Base-by-base conservation (phyloP, 2,888 invertebrate species). In the Diarsia dahlii region DNA sequence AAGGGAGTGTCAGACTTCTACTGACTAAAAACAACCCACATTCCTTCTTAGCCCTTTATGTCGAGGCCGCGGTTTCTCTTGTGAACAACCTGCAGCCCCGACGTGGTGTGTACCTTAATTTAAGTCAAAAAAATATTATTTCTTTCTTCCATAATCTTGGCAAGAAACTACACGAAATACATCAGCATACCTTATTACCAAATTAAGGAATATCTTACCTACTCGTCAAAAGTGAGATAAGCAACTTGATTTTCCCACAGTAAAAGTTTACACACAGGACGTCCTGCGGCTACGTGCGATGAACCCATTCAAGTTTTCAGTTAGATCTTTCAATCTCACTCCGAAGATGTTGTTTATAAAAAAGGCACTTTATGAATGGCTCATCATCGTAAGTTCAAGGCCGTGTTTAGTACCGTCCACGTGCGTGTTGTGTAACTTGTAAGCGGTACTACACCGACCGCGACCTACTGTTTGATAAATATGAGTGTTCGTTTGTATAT, bases 321-420 rank as follows among this genome's bases (percentile, higher is more conserved):
- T 45, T 15, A 15, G 9, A 34, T 60, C 9, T 63, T 45, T 63
- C 13, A 45, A 45, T 45, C 45, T 9, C 45, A 63, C 15, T 15
- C 0, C n/a, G 8, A 45, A 1, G 3, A 45, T 1, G 13, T 1
- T 63, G 45, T 45, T n/a, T 45, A 28, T 28, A 28, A 28, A 52
- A 56, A 13, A 23, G 18, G 13, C 8, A 60, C 13, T 52, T 13
- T 60, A 65, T 60, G 65, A 78, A 78, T 63, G 78, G 34, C 46
- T 64, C 72, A 50, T 79, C 58, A 52, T 48, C 46, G 28, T 58
- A 79, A 78, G 78, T 78, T 78, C 79, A 78, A 79, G 78, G 73
- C n/a, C 46, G 23, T 52, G 13, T 5, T 8, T 48, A 54, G 34
- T 23, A 10, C 23, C 18, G 45, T 52, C 13, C 0, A 18, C 65